Base-by-base conservation (phyloP, 1,140 invertebrate species). In the Caenorhabditis briggsae region DNA sequence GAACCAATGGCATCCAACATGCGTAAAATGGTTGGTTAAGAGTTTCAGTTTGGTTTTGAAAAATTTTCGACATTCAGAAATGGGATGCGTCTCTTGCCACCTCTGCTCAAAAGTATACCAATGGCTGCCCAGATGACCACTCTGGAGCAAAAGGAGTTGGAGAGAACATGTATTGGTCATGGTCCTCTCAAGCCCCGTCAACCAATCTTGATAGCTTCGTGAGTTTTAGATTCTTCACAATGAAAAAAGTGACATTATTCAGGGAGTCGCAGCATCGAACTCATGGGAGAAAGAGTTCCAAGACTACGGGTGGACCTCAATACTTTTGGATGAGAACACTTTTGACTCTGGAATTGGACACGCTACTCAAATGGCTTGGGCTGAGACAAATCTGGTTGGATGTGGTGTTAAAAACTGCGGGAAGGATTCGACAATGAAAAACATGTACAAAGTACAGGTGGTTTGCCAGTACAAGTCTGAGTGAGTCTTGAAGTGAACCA, bases 291-390 rank as follows among this genome's bases (percentile, higher is more conserved):
- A 82, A 5, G 84, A 85, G 53, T 85, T 85, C 70, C 84, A 85
- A 59, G 8, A 85, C 6, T 85, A 85, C 53, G 84, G 84, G 43
- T 85, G 84, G 84, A 50, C 64, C 3, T 55, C 25, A 16, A 85
- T 41, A 14, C 6, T 11, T 41, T 33, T 85, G 2, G 64, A 61
- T 18, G 25, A 20, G 7, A 20, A 5, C 50, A 33, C 48, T 23
- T 78, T 85, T 50, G 43, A 78, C 43, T 25, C 64, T 41, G 84
- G 84, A 55, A 78, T 85, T 48, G 84, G 84, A 43, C 84, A 85
- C 78, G 84, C 84, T 43, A 85, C 84, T 16, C 82, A 84, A n/a
- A 84, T 84, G 83, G 83, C 83, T 18, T 84, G 83, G 83, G n/a
- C 58, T 20, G 50, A 50, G 16, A 65, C 58, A 11, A 41, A 20